A percentile compares a stretch with the other conserved stretches of the same genome.
Conservation (phyloP, 2,888 invertebrate genomes). For the Nomada ruficornis region DNA sequence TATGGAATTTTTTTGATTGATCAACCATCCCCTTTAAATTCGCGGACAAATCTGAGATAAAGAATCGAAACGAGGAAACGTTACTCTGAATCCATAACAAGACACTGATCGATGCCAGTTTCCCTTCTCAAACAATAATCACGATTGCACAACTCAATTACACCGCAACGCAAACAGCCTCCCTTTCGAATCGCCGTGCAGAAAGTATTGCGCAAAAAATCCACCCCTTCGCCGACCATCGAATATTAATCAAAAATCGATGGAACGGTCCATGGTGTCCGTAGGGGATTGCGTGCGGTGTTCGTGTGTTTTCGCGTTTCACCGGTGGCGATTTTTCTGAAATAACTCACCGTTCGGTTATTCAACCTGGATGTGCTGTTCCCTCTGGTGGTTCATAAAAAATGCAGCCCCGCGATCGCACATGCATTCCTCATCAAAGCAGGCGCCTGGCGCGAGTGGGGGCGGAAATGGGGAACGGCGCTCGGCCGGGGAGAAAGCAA, state of each 20-base stretch:
- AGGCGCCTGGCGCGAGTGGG: not conserved
- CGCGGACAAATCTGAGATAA: too few species aligned
- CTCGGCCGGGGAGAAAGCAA: conserved; percentile 18
- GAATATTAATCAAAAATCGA: conserved; percentile 35
- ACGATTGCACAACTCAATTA: too few species aligned
- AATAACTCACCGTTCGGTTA: conserved; percentile 38
- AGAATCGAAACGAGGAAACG: not conserved
- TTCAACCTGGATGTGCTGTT: not conserved
- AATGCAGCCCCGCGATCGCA: conserved; percentile 53
- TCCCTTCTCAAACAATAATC: too few species aligned
- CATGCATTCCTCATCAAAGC: conserved; percentile 52
- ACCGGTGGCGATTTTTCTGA: conserved; percentile 15
- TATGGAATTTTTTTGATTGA: not conserved
- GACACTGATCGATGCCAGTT: not conserved
- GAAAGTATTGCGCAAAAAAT: not conserved
- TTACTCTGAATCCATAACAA: not conserved
- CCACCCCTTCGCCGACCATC: not conserved
- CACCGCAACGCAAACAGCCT: too few species aligned
- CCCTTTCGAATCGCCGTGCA: too few species aligned
- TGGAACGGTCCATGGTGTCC: not conserved
- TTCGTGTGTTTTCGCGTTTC: conserved; percentile 22
- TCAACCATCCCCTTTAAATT: too few species aligned
- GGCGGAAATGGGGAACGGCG: not conserved
- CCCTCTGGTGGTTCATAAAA: conserved; percentile 41
- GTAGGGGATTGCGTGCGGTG: not conserved